Evolutionary conservation across 2,113 vertebrate genomes (phyloP).

Genomic region (Marcusenius ussheri): DNA sequence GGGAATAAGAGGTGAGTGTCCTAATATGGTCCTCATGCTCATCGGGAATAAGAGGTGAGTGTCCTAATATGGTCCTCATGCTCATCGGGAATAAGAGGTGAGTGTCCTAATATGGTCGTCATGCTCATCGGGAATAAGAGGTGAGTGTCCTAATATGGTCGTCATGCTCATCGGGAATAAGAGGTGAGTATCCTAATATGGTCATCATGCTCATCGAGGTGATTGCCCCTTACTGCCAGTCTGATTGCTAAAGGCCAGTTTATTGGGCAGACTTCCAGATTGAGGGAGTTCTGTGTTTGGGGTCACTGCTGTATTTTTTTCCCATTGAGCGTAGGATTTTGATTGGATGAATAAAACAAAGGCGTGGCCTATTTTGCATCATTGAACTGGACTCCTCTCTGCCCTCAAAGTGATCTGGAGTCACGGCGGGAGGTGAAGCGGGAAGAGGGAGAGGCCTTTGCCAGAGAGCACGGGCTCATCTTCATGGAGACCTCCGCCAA

Average conservation of each 20-base stretch:
- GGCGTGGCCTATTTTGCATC: background rate
- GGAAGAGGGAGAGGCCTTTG: conserved; percentile 98
- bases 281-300: background rate
- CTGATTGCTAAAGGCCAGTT: background rate
- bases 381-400: background rate
- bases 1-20: conserved; percentile 92
- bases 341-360: background rate
- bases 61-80: conserved; percentile 98
- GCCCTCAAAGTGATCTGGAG: conserved; percentile 81
- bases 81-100: conserved; percentile 99
- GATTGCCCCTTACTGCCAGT: background rate
- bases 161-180: conserved; percentile 99
- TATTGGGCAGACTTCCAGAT: background rate
- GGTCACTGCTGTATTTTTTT: background rate
- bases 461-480: conserved; percentile 95
- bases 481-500: conserved; percentile 99
- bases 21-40: conserved; percentile 99
- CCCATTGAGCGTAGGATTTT: background rate
- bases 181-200: conserved; percentile 91
- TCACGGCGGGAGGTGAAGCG: conserved; percentile 98
- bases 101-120: conserved; percentile 92
- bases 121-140: conserved; percentile 99
- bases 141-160: conserved; percentile 91
- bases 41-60: conserved; percentile 98
- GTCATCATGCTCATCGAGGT: conserved; percentile 96